Percentiles rank a stretch among this genome's conserved stretches.
These are phyloP conservation scores for Pipistrellus pipistrellus DNA, from an alignment of 2,797 vertebrate species.

Conservation along the genomic window DNA sequence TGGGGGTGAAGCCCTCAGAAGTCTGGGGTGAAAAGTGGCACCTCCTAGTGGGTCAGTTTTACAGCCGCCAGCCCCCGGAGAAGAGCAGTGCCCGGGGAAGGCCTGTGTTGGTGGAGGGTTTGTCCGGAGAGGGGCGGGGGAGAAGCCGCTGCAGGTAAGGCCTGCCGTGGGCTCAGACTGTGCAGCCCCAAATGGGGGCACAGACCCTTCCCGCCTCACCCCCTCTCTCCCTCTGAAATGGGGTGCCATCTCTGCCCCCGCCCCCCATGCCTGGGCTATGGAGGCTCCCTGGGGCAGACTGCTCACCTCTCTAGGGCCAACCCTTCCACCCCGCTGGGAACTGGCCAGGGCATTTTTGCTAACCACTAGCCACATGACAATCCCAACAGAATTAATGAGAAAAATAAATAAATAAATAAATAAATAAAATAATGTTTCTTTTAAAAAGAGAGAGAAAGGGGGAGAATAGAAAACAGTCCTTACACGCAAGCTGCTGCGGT, in stretches of 20 bases:
- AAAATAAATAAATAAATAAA: not conserved
- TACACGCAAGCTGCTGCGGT: constrained; percentile 85
- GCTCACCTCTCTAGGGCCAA: not conserved
- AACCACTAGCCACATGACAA: constrained; percentile 84
- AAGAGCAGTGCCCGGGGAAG: constrained; percentile 31
- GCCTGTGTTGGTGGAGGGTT: not conserved
- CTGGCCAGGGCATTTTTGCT: constrained; percentile 81
- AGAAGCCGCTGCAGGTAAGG: not conserved
- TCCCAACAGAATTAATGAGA: constrained; percentile 86
- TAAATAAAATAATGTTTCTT: not conserved
- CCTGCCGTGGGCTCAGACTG: not conserved
- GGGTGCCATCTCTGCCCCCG: not conserved
- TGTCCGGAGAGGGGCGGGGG: not conserved
- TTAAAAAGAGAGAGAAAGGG: constrained; percentile 61
- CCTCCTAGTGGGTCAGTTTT: constrained; percentile 9
- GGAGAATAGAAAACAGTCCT: constrained; percentile 84
- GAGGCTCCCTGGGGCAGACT: not conserved
- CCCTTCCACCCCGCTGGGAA: constrained; percentile 52
- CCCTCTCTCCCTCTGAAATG: not conserved
- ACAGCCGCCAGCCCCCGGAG: constrained; percentile 42
- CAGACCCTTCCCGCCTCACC: not conserved
- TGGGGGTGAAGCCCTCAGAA: not conserved
- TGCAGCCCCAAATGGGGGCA: not conserved
- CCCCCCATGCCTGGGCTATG: not conserved
- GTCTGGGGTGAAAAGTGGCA: not conserved